Evolutionary conservation across 2,113 vertebrate genomes (phyloP).

Genomic region (Athene cunicularia): DNA sequence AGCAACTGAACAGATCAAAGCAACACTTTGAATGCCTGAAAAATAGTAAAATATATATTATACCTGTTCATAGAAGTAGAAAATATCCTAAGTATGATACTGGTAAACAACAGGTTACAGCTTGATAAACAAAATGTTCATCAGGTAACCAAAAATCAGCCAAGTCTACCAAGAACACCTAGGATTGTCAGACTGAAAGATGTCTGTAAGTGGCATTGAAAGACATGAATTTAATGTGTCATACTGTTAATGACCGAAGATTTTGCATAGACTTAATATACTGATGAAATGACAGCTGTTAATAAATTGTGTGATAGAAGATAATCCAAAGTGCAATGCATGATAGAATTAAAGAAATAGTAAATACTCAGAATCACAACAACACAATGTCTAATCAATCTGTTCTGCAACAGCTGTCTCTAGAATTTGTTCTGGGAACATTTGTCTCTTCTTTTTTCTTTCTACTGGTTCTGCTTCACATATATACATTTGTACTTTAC

Average conservation of each 20-base stretch:
- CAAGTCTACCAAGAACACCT: neutral
- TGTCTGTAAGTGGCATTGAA: neutral
- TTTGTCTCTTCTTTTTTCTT: neutral
- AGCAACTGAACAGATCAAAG: neutral
- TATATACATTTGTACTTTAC: neutral
- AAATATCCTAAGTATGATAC: neutral
- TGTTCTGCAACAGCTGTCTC: neutral
- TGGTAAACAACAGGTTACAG: neutral
- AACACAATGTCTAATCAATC: neutral
- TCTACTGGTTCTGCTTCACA: neutral
- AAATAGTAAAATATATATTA: neutral
- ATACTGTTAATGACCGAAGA: neutral
- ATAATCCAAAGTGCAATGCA: neutral
- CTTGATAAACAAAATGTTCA: neutral
- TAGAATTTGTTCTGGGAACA: neutral
- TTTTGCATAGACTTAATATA: neutral
- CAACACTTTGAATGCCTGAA: neutral
- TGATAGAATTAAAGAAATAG: neutral
- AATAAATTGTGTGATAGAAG: neutral
- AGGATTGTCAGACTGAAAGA: neutral
- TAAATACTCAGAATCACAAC: neutral
- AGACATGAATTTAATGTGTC: neutral
- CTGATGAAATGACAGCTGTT: neutral
- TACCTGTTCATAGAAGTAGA: neutral
- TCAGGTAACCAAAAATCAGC: neutral